Evolutionary conservation across 2,888 invertebrate species (phyloP), one percentile per base, ranked within the genome.

Genomic region (Drosophila gaucha): DNA sequence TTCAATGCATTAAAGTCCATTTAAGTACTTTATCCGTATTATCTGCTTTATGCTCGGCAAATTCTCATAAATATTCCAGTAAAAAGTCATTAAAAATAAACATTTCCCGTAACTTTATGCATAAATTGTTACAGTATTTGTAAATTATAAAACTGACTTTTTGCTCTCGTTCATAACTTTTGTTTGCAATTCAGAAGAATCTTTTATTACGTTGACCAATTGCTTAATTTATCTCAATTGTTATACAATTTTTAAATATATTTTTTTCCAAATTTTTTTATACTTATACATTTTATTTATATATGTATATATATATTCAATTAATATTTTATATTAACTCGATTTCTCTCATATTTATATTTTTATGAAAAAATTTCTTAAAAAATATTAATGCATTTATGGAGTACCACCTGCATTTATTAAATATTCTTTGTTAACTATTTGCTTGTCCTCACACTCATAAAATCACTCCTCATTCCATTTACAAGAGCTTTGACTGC

Each of bases 31-130:
- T 36, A 2, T 10, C 14, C 10, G 10, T 14, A 22, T 44, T 44
- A 14, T 31, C 18, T 22, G 9, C 12, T 26, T 6, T 20, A 14
- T 26, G 22, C 8, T 9, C 4, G n/a, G n/a, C 1, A n/a, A 41
- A 39, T 1, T 14, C 12, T 6, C 24, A 44, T 38, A 36, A 54
- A 54, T 54, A 26, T 33, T 33, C 6, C 12, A 18, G 39, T 10
- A 2, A 12, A 26, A 39, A 39, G 39, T 52, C 24, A 39, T 41
- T 54, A 16, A 43, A 41, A 58, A 35, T 28, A 41, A 33, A 28
- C 24, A 41, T 16, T 33, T 28, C 0, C 16, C 20, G 3, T 5
- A 43, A 43, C 58, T 55, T n/a, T 26, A 16, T 33, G 22, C 22
- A 58, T 43, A 35, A 55, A 55, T 36, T 58, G 3, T 16, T 16